Evolutionary conservation across 1,140 invertebrate species (phyloP).

Genomic region (Ceratosolen fusciceps): DNA sequence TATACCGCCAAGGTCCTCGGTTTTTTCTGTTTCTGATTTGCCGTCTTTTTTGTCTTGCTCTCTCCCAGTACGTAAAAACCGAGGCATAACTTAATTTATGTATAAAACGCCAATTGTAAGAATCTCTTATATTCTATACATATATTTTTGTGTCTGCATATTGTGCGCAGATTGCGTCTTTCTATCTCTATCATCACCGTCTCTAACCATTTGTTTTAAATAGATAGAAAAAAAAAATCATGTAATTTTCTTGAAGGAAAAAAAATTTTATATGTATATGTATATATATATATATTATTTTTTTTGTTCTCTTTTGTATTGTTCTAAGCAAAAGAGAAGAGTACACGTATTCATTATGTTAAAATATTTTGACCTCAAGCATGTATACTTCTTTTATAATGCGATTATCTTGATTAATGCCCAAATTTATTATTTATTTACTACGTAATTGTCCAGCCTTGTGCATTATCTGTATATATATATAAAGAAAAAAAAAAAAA

Average conservation of each 20-base stretch:
- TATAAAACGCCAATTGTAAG: slow-evolving; percentile 38
- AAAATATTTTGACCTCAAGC: not conserved
- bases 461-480: not conserved
- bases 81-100: slow-evolving; percentile 41
- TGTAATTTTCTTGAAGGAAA: not conserved
- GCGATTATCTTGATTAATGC: slow-evolving; percentile 1
- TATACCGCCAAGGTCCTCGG: slow-evolving; percentile 13
- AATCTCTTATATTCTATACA: slow-evolving; percentile 20
- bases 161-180: slow-evolving; percentile 1
- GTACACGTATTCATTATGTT: slow-evolving; percentile 14
- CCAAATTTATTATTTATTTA: slow-evolving; percentile 4
- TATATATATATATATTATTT: no score
- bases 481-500: no score
- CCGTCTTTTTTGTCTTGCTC: slow-evolving; percentile 9
- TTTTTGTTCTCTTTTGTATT: slow-evolving; percentile 12
- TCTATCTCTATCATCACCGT: not conserved
- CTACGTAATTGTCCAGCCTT: not conserved
- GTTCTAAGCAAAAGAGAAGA: not conserved
- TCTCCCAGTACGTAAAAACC: slow-evolving; percentile 36
- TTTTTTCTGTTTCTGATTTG: slow-evolving; percentile 4
- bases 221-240: slow-evolving; percentile 15
- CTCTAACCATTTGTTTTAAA: not conserved
- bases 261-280: slow-evolving; percentile 3
- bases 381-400: slow-evolving; percentile 4
- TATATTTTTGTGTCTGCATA: slow-evolving; percentile 10